Base-by-base conservation (phyloP, 2,888 invertebrate genomes). In the Latheticus oryzae region DNA sequence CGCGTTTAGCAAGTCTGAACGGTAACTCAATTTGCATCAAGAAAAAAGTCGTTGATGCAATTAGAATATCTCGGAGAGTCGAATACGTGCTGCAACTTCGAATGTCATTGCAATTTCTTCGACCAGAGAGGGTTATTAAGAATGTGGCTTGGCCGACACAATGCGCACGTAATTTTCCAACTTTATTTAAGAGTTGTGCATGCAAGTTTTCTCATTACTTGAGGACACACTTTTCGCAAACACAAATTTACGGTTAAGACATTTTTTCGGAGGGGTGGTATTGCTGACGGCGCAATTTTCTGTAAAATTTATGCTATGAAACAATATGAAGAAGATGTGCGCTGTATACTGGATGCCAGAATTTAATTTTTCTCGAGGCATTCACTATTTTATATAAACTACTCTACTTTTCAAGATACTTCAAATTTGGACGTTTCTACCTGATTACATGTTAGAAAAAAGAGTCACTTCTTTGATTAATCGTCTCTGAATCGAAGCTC, bases 401-500 rank as follows among this genome's bases (percentile, higher is more conserved):
- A n/a, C n/a, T n/a, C n/a, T n/a, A n/a, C n/a, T n/a, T n/a, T n/a
- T n/a, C n/a, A n/a, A n/a, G n/a, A n/a, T n/a, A n/a, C n/a, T n/a
- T n/a, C n/a, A n/a, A n/a, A n/a, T 19, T 37, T 19, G 37, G 17
- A 15, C 26, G n/a, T n/a, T n/a, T n/a, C n/a, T n/a, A n/a, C n/a
- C n/a, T n/a, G n/a, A n/a, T n/a, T n/a, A n/a, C n/a, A 47, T 47
- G 47, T 47, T 47, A 33, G 47, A 47, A 47, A 33, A 47, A 40
- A 15, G n/a, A n/a, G n/a, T n/a, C n/a, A 28, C 28, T 3, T 30
- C 32, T 30, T 47, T 55, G 55, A 55, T 55, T 55, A 55, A 55
- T 55, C 47, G 48, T 38, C 40, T 32, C 24, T 23, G 28, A 48
- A 48, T 55, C 55, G 38, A 55, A 55, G 40, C 40, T 55, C 48